Base-by-base conservation (phyloP, 2,113 vertebrate genomes). In the Cynoglossus semilaevis region DNA sequence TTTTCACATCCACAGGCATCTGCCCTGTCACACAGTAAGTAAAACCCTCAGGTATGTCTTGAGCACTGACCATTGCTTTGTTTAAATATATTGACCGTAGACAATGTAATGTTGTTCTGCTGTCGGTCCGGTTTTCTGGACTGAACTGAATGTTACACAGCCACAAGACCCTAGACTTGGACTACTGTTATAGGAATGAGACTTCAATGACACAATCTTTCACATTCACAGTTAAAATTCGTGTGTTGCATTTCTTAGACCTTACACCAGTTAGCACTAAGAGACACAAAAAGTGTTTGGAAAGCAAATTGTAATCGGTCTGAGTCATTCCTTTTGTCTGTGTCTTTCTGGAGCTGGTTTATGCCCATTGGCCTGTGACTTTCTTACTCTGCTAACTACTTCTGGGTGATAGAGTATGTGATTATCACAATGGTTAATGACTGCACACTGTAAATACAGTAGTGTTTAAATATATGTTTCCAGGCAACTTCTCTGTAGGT, bases 81-180 rank as follows among this genome's bases (percentile, higher is more conserved):
- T 17, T 22, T 1, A 60, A 12, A 67, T n/a, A 41, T 51, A 19
- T 43, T 7, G 16, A 44, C 48, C 18, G 29, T 4, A 1, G 35
- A 47, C 42, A 63, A 63, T 35, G 9, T 35, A 15, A 10, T 29
- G 58, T 44, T 84, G 77, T 80, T 62, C 49, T 53, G 52, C 16
- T 65, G 61, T 70, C 60, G 68, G 29, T 70, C 18, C 11, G 41
- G 38, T 58, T 59, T 42, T 10, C 15, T 22, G 22, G 2, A 49
- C 22, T 38, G 45, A 53, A 73, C 13, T 50, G 15, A 51, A 54
- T 45, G 40, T 18, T 51, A 48, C 64, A 37, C 8, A 3, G 72
- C 80, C 83, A 81, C 61, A 77, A 63, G 78, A 71, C 63, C 14
- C 9, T 44, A 72, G 70, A 72, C 36, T 8, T 44, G 72, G 70